Evolutionary conservation across 2,888 invertebrate species (phyloP), one percentile per base, ranked within the genome.

Genomic region (Margaritifera margaritifera): DNA sequence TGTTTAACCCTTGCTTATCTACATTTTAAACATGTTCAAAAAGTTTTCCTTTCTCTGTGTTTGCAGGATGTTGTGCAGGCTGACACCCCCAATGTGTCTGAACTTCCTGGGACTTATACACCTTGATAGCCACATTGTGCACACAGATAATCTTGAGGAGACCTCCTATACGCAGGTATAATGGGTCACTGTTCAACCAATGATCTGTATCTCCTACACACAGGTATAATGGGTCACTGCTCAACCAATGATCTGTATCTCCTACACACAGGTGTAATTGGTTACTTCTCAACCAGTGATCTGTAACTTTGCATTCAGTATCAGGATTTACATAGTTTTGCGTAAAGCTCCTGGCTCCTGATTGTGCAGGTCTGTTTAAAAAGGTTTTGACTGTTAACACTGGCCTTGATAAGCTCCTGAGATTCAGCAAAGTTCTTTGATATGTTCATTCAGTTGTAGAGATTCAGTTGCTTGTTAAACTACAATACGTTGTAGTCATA

Each of bases 71-170:
- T 92, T 97, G 55, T 99, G 98, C 88, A 94, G 99, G 2, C 92
- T 99, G 65, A 99, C 99, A 0, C 98, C 99, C 0, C 99, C 99
- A 4, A 94, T 99, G 92, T 99, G 99, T 90, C 93, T 99, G 61
- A 99, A 99, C 91, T 99, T 99, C 89, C 92, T 99, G 64, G 96
- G 99, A 52, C 92, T 99, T 42, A 96, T 99, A 83, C 99, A 99
- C 87, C 95, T 99, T 94, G 99, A 99, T 90, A 98, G 97, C 54
- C 97, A 98, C 86, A 81, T 86, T 64, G 86, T 85, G 20, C 76
- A 82, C 25, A 80, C 79, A 22, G 77, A 82, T 22, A 80, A 82
- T 62, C 72, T 84, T 31, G 80, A 81, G 63, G 98, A 92, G 91
- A 99, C 99, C 0, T 94, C 95, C 83, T 99, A 99, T 87, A 99